phyloP scores from a whole-genome alignment of 2,113 vertebrate genomes.

The Haliaeetus leucogaster region DNA sequence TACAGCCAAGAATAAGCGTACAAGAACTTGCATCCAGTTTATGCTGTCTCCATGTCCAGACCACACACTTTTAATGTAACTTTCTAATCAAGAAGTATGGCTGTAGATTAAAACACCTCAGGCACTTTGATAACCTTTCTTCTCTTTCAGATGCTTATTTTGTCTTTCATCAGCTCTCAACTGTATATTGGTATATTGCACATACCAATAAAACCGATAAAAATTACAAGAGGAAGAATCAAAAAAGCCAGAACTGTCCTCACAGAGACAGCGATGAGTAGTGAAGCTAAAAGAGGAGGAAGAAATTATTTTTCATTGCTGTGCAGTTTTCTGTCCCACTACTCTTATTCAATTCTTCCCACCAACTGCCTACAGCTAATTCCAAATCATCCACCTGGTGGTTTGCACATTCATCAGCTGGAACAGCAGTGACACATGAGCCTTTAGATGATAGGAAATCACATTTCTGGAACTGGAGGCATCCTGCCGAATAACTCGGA shows the following conservation, averaged over 20 bases:
- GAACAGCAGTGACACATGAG: neutral
- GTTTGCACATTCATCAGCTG: neutral
- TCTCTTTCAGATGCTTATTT: neutral
- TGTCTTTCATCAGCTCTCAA: neutral
- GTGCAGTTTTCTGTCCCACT: neutral
- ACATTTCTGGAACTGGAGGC: constrained; percentile 3
- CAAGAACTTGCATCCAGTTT: neutral
- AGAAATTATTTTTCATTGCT: neutral
- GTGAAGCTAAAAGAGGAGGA: neutral
- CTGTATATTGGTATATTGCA: neutral
- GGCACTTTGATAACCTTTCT: neutral
- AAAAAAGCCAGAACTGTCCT: neutral
- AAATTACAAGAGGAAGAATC: neutral
- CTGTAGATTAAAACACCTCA: neutral
- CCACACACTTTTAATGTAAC: neutral
- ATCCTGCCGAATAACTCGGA: neutral
- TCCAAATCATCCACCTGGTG: neutral
- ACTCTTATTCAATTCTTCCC: neutral
- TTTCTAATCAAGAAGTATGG: neutral
- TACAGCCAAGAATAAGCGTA: neutral
- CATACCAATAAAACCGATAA: neutral
- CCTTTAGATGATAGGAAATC: neutral
- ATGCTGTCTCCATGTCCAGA: neutral
- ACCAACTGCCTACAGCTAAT: neutral
- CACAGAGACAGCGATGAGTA: neutral